Percentiles rank a stretch among this genome's conserved stretches.
These are phyloP conservation scores for Leucophenga varia DNA, from an alignment of 1,140 invertebrate genomes.

Conservation along the genomic window DNA sequence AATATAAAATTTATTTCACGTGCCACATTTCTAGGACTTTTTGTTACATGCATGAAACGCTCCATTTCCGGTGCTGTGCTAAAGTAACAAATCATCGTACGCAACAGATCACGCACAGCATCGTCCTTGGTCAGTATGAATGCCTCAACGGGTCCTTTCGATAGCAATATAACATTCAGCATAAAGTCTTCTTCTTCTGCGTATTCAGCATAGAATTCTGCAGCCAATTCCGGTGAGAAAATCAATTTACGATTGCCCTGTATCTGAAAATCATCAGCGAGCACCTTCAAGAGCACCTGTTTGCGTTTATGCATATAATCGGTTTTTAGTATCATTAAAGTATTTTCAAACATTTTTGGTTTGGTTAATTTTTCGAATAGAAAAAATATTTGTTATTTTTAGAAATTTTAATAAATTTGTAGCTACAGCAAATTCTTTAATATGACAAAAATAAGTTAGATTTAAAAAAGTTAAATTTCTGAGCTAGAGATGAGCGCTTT, in stretches of 20 bases:
- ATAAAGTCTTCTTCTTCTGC: slow-evolving; percentile 72
- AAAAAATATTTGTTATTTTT: too few species aligned
- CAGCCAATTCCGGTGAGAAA: slow-evolving; percentile 77
- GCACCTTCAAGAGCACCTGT: slow-evolving; percentile 71
- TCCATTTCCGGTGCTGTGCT: slow-evolving; percentile 32
- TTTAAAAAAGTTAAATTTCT: too few species aligned
- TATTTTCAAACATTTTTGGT: slow-evolving; percentile 64
- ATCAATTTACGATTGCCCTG: slow-evolving; percentile 68
- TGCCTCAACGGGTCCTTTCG: slow-evolving; percentile 71
- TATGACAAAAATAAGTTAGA: too few species aligned
- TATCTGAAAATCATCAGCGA: slow-evolving; percentile 70
- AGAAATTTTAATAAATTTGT: too few species aligned
- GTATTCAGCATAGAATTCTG: slow-evolving; percentile 76
- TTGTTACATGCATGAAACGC: slow-evolving; percentile 74
- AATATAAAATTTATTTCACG: slow-evolving; percentile 89
- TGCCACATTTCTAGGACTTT: slow-evolving; percentile 68
- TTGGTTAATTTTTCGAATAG: too few species aligned
- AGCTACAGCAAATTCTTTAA: too few species aligned
- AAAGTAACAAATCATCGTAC: slow-evolving; percentile 49
- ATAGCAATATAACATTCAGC: slow-evolving; percentile 74
- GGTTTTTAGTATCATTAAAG: slow-evolving; percentile 79
- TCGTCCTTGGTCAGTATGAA: slow-evolving; percentile 67
- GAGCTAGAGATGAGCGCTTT: too few species aligned
- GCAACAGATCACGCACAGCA: slow-evolving; percentile 60
- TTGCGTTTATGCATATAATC: slow-evolving; percentile 70